A percentile compares a stretch with the other conserved stretches of the same genome.
These are phyloP conservation scores for Drosophila novamexicana DNA, from an alignment of 1,140 invertebrate species.

Conservation along the genomic window DNA sequence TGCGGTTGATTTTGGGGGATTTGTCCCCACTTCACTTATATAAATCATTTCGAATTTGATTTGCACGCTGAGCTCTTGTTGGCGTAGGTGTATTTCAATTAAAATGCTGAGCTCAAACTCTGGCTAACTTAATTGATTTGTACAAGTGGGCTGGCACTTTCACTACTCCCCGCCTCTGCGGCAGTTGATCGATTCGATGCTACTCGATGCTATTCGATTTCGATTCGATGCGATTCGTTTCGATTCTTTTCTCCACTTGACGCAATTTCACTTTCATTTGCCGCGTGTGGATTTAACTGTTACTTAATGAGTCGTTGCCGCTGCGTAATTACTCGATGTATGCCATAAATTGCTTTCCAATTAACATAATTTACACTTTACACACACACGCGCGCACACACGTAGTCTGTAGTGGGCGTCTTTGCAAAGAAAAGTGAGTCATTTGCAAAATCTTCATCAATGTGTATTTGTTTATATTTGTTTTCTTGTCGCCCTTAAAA, in stretches of 20 bases:
- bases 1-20: no score
- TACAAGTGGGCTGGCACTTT: constrained; percentile 40
- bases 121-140: constrained; percentile 36
- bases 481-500: constrained; percentile 24
- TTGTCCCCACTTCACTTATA: not conserved
- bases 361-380: constrained; percentile 75
- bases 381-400: constrained; percentile 10
- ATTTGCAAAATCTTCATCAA: constrained; percentile 22
- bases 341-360: constrained; percentile 72
- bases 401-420: constrained; percentile 17
- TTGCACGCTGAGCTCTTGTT: constrained; percentile 15
- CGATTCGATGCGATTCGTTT: not conserved
- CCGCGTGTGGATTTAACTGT: constrained; percentile 51
- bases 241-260: constrained; percentile 29
- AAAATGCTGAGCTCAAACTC: not conserved
- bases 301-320: constrained; percentile 62
- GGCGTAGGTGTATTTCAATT: constrained; percentile 14
- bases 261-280: constrained; percentile 68
- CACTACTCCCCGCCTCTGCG: not conserved
- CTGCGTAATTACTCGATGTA: constrained; percentile 48
- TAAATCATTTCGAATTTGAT: constrained; percentile 22
- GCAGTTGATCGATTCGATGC: not conserved
- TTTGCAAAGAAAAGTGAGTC: constrained; percentile 18
- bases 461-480: constrained; percentile 21
- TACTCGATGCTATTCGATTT: not conserved